Conservation (phyloP, 1,140 invertebrate species). For the Triops longicaudatus region DNA sequence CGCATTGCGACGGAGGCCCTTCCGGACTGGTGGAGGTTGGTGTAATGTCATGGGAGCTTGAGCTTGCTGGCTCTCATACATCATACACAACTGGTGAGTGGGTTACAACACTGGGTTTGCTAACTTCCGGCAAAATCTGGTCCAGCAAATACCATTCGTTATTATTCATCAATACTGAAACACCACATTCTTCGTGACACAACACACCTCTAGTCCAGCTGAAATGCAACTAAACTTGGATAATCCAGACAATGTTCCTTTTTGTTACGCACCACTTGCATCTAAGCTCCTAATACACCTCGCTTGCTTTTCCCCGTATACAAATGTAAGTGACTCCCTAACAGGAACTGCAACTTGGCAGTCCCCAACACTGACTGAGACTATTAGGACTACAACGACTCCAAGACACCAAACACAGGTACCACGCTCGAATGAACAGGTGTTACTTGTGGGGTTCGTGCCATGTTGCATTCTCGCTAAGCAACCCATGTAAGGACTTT, state of each 20-base stretch:
- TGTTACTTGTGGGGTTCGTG: background rate
- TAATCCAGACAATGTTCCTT: background rate
- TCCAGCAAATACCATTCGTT: background rate
- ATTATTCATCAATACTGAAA: background rate
- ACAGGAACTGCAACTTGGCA: constrained; percentile 1
- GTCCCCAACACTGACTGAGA: background rate
- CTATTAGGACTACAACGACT: background rate
- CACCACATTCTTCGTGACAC: background rate
- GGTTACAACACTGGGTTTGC: background rate
- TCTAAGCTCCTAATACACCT: too few relatives aligned
- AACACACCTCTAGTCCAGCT: too few relatives aligned
- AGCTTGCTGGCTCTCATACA: background rate
- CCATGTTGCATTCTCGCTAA: background rate
- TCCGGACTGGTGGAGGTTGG: background rate
- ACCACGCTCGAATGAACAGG: background rate
- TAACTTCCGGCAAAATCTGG: background rate
- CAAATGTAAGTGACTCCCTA: background rate
- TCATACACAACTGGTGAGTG: background rate
- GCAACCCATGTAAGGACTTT: constrained; percentile 3
- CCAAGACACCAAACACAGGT: background rate
- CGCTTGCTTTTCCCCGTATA: too few relatives aligned
- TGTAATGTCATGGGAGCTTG: background rate
- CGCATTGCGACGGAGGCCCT: constrained; percentile 1
- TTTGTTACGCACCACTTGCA: background rate
- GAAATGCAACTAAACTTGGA: too few relatives aligned